These are phyloP conservation scores for Brachionus angularis DNA, from an alignment of 1,140 invertebrate genomes.

Conservation along the genomic window DNA sequence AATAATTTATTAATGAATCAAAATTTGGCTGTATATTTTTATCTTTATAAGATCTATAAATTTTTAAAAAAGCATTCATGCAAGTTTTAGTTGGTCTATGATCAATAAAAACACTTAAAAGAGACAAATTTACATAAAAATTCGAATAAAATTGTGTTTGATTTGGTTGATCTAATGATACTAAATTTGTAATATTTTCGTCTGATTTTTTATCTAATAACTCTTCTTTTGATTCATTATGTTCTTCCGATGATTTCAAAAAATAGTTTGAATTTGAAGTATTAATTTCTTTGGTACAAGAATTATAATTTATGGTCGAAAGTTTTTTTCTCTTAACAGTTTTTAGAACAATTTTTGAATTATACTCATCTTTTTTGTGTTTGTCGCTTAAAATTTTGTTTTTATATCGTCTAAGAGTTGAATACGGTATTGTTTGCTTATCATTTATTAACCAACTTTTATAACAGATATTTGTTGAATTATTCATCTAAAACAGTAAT, in stretches of 20 bases:
- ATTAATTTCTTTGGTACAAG: too few relatives aligned
- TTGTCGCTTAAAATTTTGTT: background rate
- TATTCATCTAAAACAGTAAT: too few relatives aligned
- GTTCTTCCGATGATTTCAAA: too few relatives aligned
- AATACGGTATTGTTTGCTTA: background rate
- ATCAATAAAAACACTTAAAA: constrained; percentile 6
- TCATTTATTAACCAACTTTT: constrained; percentile 5
- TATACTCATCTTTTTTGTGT: background rate
- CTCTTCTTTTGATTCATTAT: too few relatives aligned
- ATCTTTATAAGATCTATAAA: background rate
- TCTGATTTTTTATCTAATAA: too few relatives aligned
- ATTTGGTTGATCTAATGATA: too few relatives aligned
- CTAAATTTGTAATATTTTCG: background rate
- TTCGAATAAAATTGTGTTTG: background rate
- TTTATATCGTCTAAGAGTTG: constrained; percentile 10
- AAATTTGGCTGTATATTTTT: background rate
- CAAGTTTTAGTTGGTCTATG: constrained; percentile 1
- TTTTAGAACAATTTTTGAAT: background rate
- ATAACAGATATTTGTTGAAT: too few relatives aligned
- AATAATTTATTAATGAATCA: background rate
- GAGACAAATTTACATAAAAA: background rate
- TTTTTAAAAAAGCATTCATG: constrained; percentile 4
- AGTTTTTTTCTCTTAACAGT: background rate
- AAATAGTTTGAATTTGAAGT: too few relatives aligned
- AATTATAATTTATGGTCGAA: too few relatives aligned